Base-by-base conservation (phyloP, 2,797 vertebrate genomes). In the Lates japonicus region DNA sequence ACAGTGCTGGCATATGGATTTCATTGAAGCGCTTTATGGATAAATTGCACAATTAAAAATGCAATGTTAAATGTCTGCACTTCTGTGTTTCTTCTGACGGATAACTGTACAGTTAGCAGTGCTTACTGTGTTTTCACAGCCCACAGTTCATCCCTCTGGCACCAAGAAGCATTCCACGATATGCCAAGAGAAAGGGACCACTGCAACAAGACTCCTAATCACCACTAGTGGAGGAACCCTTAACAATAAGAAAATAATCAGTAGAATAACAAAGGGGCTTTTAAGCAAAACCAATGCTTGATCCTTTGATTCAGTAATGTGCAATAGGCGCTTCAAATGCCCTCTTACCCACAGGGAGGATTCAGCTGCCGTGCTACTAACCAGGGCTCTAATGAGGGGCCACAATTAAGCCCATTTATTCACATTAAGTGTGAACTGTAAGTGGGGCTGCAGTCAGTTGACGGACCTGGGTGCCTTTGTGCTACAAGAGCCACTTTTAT, bases 401-500 rank as follows among this genome's bases (percentile, higher is more conserved):
- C 82, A 91, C 95, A 95, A 95, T 95, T 95, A 96, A 94, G 92
- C 91, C 89, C 87, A 93, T 95, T 95, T 95, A 95, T 96, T 95
- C 93, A 93, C 88, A 88, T 93, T 93, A 95, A 95, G 94, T 95
- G 94, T 94, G 93, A 95, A 95, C 92, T 89, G 90, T 90, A 92
- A 94, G 93, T 91, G 92, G 90, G 86, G 81, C 92, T 90, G 92
- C 88, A 90, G 92, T 93, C 94, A 92, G 90, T 92, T 81, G 87
- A 92, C 88, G 68, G 90, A 93, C 93, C 92, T 88, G 90, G 86
- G 83, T 22, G 86, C 83, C 87, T 94, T 95, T 96, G 94, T 95
- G 88, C 90, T 76, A 93, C 80, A 92, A 96, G 94, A 93, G 94
- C 91, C 55, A 84, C 92, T 92, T 95, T 95, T 94, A 93, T 94